These are phyloP conservation scores for Pantherophis alleghaniensis DNA, from an alignment of 2,797 vertebrate species.

Conservation along the genomic window DNA sequence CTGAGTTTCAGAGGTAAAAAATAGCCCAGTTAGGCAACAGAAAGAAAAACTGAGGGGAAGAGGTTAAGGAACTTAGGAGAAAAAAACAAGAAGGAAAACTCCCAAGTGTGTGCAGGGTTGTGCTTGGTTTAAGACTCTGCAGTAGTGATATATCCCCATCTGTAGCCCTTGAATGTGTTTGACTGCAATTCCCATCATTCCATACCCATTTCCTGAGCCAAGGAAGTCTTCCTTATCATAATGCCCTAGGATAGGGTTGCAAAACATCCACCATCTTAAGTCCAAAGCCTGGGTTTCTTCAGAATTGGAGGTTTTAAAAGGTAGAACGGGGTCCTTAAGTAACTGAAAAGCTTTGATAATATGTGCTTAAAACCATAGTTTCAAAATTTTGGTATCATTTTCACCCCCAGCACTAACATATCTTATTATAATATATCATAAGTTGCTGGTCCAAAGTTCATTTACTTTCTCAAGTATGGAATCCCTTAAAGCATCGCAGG, in stretches of 20 bases:
- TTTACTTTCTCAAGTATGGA: background rate
- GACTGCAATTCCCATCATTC: background rate
- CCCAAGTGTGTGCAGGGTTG: background rate
- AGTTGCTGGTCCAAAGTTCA: background rate
- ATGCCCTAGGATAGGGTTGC: background rate
- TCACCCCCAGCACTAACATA: background rate
- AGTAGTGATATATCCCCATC: background rate
- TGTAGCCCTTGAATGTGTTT: background rate
- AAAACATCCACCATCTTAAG: background rate
- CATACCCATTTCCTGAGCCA: background rate
- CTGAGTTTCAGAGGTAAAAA: background rate
- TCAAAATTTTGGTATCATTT: background rate
- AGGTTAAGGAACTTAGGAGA: background rate
- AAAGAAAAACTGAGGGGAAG: background rate
- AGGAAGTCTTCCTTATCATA: background rate
- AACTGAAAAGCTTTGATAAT: background rate
- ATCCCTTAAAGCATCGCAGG: background rate
- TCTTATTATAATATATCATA: background rate
- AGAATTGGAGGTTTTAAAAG: background rate
- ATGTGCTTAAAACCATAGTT: background rate
- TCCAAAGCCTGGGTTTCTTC: background rate
- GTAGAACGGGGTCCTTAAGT: background rate
- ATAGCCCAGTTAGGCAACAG: background rate
- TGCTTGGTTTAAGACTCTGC: background rate
- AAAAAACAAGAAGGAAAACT: background rate